Evolutionary conservation across 2,113 vertebrate genomes (phyloP), one percentile per base, ranked within the genome.

Genomic region (Corythornis madagascariensis): DNA sequence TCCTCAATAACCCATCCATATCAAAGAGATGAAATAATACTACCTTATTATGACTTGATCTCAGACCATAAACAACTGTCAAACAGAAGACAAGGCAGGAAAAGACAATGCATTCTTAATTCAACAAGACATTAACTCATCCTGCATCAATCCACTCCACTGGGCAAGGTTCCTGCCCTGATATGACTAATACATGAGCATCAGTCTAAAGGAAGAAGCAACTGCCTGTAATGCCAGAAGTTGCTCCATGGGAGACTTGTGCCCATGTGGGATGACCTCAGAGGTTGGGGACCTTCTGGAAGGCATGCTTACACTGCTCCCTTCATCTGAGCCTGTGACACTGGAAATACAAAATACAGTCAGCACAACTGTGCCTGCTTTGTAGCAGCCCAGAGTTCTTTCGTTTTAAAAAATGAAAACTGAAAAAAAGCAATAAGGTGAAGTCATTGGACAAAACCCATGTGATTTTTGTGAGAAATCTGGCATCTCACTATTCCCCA

Each of bases 61-160:
- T 74, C 21, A 57, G 65, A 83, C 56, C 4, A 2, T 29, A 80
- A 89, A 80, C 40, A 70, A 85, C 45, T 33, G 64, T 81, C 53
- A 88, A 81, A 56, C 43, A 38, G 11, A 71, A 78, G 53, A 63
- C 7, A 42, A 88, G 42, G 67, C 50, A 83, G n/a, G 57, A 83
- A 83, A 90, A 87, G 17, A 87, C 38, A 76, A 53, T 14, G 16
- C 70, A 59, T 70, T 71, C 47, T 66, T 83, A 83, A 91, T 92
- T 89, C 85, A 64, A 61, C 26, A 88, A 55, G 85, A 92, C 67
- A 69, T 79, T 22, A 88, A 92, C 82, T 91, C 78, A 91, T 77
- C 28, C 53, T 47, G 38, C 70, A 78, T 83, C 76, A 90, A 45
- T 69, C 35, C 56, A 52, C 25, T 11, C 29, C 64, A 65, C 42